Conservation (phyloP, 2,113 vertebrate species). For the Gallinago undulata region DNA sequence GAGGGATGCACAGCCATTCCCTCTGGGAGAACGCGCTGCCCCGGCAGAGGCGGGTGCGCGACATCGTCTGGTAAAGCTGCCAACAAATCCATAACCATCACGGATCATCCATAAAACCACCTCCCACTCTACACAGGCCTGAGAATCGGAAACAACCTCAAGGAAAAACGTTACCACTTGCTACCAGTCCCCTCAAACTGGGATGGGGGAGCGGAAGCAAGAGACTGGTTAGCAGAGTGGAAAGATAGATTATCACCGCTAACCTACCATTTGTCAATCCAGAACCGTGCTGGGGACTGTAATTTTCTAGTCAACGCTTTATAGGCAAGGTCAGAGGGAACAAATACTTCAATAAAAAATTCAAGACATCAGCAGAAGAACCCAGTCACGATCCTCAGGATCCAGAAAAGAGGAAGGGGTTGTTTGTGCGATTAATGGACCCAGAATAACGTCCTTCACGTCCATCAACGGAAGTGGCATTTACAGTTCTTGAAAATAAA, state of each 20-base stretch:
- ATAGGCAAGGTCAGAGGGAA: conserved; percentile 71
- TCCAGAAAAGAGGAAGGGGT: neutral
- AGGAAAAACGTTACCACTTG: neutral
- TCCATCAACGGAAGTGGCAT: neutral
- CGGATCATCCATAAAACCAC: neutral
- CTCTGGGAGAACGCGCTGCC: neutral
- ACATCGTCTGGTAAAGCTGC: neutral
- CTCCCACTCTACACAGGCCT: rapidly evolving
- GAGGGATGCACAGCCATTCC: neutral
- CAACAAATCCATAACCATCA: neutral
- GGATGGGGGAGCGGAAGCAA: neutral
- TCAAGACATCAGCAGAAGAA: conserved; percentile 42
- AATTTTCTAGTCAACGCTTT: conserved; percentile 69
- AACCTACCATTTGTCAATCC: conserved; percentile 73
- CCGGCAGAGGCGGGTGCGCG: neutral
- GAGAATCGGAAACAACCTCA: neutral
- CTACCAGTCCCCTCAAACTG: neutral
- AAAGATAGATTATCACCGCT: conserved; percentile 58
- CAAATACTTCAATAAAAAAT: conserved; percentile 32
- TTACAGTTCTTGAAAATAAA: neutral
- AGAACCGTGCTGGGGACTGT: conserved; percentile 41
- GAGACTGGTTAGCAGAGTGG: conserved; percentile 55
- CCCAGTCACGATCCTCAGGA: neutral
- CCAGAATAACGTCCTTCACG: neutral
- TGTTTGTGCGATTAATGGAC: neutral